Conservation (phyloP, 2,797 vertebrate species). For the Gymnoscopelus braueri region DNA sequence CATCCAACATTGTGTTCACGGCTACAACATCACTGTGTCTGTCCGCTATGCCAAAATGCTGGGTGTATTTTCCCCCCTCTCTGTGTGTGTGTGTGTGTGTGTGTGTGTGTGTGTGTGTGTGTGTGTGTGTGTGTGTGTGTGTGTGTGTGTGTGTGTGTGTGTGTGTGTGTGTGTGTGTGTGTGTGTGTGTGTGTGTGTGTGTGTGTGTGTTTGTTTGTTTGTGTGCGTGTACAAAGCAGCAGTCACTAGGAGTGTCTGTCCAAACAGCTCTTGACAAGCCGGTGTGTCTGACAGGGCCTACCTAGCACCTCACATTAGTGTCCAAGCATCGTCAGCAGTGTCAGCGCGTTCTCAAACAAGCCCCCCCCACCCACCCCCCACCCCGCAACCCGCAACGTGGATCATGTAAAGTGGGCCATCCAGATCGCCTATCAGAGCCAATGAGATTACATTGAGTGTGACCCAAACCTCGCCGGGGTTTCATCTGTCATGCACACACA, state of each 20-base stretch:
- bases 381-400: constrained; percentile 24
- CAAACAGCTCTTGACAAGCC: constrained; percentile 62
- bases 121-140: no score
- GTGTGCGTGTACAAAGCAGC: constrained; percentile 16
- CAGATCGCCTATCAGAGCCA: constrained; percentile 70
- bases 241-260: constrained; percentile 53
- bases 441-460: constrained; percentile 71
- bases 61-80: no score
- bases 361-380: not conserved
- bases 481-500: constrained; percentile 74
- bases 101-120: no score
- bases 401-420: constrained; percentile 66
- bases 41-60: no score
- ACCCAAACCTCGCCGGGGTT: constrained; percentile 67
- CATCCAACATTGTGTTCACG: no score
- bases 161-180: no score
- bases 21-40: no score
- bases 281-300: constrained; percentile 59
- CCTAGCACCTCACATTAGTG: constrained; percentile 66
- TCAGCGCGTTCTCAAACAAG: constrained; percentile 67
- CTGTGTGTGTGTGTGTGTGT: no score
- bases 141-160: no score
- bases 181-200: no score
- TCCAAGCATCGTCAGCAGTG: constrained; percentile 63
- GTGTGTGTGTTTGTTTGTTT: no score